Evolutionary conservation across 1,140 invertebrate species (phyloP).

Genomic region (Lordiphosa stackelbergi): DNA sequence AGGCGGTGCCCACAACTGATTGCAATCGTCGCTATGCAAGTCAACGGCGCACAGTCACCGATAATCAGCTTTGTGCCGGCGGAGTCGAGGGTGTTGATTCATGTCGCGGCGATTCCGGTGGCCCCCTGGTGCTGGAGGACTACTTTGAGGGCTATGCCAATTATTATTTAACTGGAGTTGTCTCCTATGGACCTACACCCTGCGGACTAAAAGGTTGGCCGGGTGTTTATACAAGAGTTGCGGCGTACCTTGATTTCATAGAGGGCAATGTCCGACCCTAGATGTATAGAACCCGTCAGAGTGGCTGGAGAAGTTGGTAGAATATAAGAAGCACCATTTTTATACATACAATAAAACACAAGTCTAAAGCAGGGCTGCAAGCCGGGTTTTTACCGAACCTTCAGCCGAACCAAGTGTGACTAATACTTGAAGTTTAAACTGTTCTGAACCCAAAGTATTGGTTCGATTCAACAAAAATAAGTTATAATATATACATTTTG

Average conservation of each 20-base stretch:
- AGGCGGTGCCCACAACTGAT: slow-evolving; percentile 19
- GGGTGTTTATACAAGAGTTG: slow-evolving; percentile 87
- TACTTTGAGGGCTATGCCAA: slow-evolving; percentile 34
- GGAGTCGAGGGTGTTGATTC: slow-evolving; percentile 81
- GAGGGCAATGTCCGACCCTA: slow-evolving; percentile 71
- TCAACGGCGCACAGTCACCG: slow-evolving; percentile 39
- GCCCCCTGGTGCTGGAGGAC: slow-evolving; percentile 66
- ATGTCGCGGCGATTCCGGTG: slow-evolving; percentile 80
- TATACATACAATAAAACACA: too few relatives aligned
- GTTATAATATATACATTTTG: too few relatives aligned
- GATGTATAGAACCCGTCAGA: too few relatives aligned
- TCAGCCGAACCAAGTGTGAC: too few relatives aligned
- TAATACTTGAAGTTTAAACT: too few relatives aligned
- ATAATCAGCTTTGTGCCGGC: slow-evolving; percentile 81
- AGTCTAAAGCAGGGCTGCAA: too few relatives aligned
- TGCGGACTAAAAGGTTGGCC: slow-evolving; percentile 85
- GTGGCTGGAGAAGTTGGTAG: too few relatives aligned
- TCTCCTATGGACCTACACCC: slow-evolving; percentile 86
- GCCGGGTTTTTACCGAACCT: too few relatives aligned
- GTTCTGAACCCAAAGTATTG: too few relatives aligned
- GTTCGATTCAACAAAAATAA: too few relatives aligned
- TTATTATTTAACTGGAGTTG: slow-evolving; percentile 81
- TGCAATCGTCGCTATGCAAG: slow-evolving; percentile 45
- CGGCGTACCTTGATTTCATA: slow-evolving; percentile 85
- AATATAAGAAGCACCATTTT: too few relatives aligned